Base-by-base conservation (phyloP, 1,140 invertebrate genomes). In the Batillaria attramentaria region DNA sequence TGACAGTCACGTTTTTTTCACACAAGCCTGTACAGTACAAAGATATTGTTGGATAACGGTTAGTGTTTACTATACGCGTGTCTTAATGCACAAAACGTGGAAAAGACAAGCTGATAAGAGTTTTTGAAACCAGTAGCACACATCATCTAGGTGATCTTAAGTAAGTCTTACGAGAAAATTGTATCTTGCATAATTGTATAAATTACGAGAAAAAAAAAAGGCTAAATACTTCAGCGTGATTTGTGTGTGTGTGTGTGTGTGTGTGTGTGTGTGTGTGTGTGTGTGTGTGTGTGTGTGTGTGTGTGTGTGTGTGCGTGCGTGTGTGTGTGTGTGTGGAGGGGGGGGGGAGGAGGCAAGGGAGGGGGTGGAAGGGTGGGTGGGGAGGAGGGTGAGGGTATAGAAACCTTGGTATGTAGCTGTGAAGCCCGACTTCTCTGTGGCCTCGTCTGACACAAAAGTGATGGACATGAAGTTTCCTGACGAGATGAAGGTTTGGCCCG, bases 401-500 rank as follows among this genome's bases (percentile, higher is more conserved):
- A n/a, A 1, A 75, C 73, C 73, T 75, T 75, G 54, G 31, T 75
- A 75, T 10, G 24, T 41, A 18, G 73, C 73, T 2, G 24, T 16
- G 39, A 75, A 75, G 18, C 73, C 73, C 13, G 54, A 31, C 28
- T 65, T 62, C 28, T 75, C 10, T 1, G 33, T 31, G 39, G 54
- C 62, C 43, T 75, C 73, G 28, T 75, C 73, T 20, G 54, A 20
- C 8, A 28, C 13, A 6, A 75, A 75, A 20, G 28, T 24, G 33
- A 75, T 28, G 3, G 73, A 41, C 57, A 75, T 31, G 1, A 8
- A n/a, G 28, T 65, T 75, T 33, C 37, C 57, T 3, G 54, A 28
- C 33, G 73, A 75, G 28, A 46, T 42, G 33, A 70, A 70, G 5
- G 41, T 28, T 10, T 42, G 68, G n/a, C 68, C 68, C 50, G 28